Percentiles rank a stretch among this genome's conserved stretches.
Evolutionary conservation across 2,888 invertebrate species (phyloP).

Genomic region (Patella caerulea): DNA sequence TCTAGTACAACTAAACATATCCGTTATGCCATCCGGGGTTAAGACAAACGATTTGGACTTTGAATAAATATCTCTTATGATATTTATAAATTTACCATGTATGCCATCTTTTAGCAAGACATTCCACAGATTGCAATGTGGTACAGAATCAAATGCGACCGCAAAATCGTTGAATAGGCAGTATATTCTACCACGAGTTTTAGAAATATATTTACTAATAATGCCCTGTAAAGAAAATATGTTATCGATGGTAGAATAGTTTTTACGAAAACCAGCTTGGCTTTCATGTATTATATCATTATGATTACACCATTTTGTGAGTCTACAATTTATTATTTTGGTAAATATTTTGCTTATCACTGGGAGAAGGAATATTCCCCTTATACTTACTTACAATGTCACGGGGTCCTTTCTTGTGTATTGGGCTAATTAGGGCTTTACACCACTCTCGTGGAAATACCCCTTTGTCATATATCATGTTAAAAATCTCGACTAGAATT

Average conservation of each 20-base stretch:
- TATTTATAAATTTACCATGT: neutral
- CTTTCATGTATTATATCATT: neutral
- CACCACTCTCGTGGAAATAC: neutral
- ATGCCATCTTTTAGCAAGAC: neutral
- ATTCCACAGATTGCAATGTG: neutral
- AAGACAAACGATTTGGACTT: constrained; percentile 8
- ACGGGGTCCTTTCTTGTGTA: neutral
- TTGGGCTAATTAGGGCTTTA: neutral
- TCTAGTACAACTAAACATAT: neutral
- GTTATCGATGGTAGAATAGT: neutral
- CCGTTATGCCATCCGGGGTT: constrained; percentile 1
- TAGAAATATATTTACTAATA: neutral
- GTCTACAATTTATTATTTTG: neutral
- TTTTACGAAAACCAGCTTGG: neutral
- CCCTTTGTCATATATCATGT: too few species aligned
- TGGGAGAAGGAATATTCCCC: neutral
- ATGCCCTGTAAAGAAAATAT: constrained; percentile 1
- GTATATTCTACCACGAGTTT: neutral
- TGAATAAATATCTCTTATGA: constrained; percentile 11
- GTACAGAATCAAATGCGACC: too few species aligned
- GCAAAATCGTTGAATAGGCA: neutral
- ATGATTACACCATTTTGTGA: neutral
- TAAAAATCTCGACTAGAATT: too few species aligned
- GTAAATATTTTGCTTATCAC: neutral
- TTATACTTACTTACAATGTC: neutral